A percentile compares a stretch with the other conserved stretches of the same genome.
These are phyloP conservation scores for Argyrosomus japonicus DNA, from an alignment of 2,113 vertebrate genomes.

Conservation along the genomic window DNA sequence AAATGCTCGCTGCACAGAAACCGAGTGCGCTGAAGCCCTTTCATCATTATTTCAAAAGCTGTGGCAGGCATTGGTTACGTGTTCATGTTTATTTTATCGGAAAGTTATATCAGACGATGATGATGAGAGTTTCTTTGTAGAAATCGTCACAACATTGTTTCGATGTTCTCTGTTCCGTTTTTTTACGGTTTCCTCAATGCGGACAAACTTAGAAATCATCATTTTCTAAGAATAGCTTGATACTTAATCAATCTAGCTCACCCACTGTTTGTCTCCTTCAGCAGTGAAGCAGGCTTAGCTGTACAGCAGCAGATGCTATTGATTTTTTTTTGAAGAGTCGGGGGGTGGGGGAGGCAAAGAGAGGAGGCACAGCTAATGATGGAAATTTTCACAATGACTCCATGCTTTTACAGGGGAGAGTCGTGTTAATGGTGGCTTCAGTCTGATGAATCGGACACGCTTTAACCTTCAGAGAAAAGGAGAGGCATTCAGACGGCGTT, in stretches of 20 bases:
- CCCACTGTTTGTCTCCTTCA: conserved; percentile 75
- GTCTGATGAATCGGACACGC: conserved; percentile 58
- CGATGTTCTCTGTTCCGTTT: neutral
- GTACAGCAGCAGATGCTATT: conserved; percentile 74
- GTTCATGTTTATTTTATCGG: conserved; percentile 31
- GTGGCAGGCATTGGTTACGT: conserved; percentile 24
- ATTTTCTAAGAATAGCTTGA: conserved; percentile 77
- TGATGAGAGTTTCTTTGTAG: neutral
- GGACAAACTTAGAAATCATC: conserved; percentile 71
- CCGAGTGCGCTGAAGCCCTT: conserved; percentile 24
- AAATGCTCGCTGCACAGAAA: conserved; percentile 45
- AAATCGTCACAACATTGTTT: neutral
- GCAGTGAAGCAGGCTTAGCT: conserved; percentile 60
- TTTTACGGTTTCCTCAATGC: conserved; percentile 61
- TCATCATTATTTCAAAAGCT: conserved; percentile 55
- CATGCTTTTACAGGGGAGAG: conserved; percentile 67
- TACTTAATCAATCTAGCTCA: conserved; percentile 82
- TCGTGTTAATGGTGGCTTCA: conserved; percentile 65
- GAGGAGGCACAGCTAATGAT: conserved; percentile 68
- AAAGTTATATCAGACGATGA: conserved; percentile 10
- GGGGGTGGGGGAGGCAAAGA: conserved; percentile 53
- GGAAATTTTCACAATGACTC: conserved; percentile 11
- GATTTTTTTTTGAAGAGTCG: conserved; percentile 54
- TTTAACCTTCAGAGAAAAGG: conserved; percentile 68
- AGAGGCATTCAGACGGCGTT: conserved; percentile 46